phyloP scores from a whole-genome alignment of 2,113 vertebrate species.

The Macquaria ambigua region DNA sequence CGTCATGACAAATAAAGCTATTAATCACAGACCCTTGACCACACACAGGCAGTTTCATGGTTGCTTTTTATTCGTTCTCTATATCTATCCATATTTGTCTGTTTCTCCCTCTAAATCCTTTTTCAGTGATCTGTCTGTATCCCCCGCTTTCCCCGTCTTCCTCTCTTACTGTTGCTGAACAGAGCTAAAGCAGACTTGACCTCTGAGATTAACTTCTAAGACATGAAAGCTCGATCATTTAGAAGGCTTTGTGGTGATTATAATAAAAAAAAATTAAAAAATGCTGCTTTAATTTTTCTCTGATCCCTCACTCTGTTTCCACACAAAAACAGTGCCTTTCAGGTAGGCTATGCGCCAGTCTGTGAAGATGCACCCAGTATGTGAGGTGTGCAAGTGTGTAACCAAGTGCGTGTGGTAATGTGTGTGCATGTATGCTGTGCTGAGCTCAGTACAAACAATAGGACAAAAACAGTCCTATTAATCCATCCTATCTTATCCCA shows the following conservation, averaged over 20 bases:
- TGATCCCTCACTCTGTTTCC: conserved; percentile 13
- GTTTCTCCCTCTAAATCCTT: conserved; percentile 13
- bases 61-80: conserved; percentile 2
- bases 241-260: conserved; percentile 77
- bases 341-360: background rate
- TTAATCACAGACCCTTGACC: conserved; percentile 23
- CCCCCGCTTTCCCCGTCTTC: conserved; percentile 9
- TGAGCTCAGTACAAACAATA: conserved; percentile 45
- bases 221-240: conserved; percentile 77
- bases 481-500: conserved; percentile 58
- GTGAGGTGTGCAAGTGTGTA: conserved; percentile 14
- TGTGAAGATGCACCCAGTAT: background rate
- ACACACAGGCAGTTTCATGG: background rate
- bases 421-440: conserved; percentile 24
- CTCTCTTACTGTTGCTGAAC: conserved; percentile 16
- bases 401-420: background rate
- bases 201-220: conserved; percentile 81
- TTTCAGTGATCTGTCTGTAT: background rate
- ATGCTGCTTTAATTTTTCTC: conserved; percentile 60
- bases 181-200: conserved; percentile 74
- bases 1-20: conserved; percentile 34
- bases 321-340: background rate
- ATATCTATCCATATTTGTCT: background rate
- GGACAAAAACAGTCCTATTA: conserved; percentile 61
- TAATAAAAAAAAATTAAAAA: conserved; percentile 64